Evolutionary conservation across 53 echinoderm and acorn worm species (phyloP).

Genomic region (Zoroaster sp.): DNA sequence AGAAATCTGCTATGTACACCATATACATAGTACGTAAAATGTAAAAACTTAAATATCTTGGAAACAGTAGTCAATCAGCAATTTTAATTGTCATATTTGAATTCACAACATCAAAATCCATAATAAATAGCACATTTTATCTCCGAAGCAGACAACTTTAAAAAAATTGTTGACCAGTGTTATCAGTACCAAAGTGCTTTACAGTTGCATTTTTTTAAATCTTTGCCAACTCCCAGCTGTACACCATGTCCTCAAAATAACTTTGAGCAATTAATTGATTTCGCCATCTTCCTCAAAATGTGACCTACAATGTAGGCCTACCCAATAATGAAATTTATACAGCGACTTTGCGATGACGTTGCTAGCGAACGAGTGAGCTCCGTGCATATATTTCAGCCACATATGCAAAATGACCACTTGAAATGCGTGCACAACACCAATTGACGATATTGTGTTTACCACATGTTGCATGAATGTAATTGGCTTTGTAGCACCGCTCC

Average conservation of each 20-base stretch:
- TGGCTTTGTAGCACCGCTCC: constrained; percentile 16
- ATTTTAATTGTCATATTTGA: too few relatives aligned
- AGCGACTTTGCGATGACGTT: neutral
- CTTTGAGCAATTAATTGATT: neutral
- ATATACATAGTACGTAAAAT: too few relatives aligned
- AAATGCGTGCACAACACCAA: constrained; percentile 6
- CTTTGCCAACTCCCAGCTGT: neutral
- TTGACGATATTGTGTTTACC: constrained; percentile 25
- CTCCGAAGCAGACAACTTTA: too few relatives aligned
- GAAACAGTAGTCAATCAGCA: too few relatives aligned
- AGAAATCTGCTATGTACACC: too few relatives aligned
- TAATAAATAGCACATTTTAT: too few relatives aligned
- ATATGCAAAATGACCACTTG: constrained; percentile 8
- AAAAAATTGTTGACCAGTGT: too few relatives aligned
- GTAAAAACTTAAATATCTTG: too few relatives aligned
- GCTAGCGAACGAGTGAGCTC: neutral
- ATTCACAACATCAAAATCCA: too few relatives aligned
- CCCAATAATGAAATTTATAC: neutral
- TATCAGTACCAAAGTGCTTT: too few relatives aligned
- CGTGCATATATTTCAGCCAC: neutral
- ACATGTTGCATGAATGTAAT: constrained; percentile 12
- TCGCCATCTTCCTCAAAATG: neutral
- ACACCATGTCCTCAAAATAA: neutral
- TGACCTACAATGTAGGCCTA: neutral
- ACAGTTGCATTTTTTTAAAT: too few relatives aligned